Evolutionary conservation across 2,888 invertebrate genomes (phyloP), one percentile per base, ranked within the genome.

Genomic region (Ormyrus nitidulus): DNA sequence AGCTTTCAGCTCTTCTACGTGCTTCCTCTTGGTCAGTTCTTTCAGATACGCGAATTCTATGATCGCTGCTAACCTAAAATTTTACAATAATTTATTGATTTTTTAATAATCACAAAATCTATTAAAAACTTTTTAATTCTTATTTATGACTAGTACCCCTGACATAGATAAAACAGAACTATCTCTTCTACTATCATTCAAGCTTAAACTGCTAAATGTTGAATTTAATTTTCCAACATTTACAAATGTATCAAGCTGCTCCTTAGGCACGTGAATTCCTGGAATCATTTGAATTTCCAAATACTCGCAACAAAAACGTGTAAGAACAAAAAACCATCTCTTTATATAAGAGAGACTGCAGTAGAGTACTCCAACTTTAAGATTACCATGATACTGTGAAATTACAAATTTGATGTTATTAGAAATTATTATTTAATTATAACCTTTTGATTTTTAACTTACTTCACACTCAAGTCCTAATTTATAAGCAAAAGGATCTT

Each of bases 271-370:
- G 79, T 90, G 89, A 34, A 79, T 62, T n/a, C 88, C 88, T 9
- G 85, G 85, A 0, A 83, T 80, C 82, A 86, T 83, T 2, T 78
- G 6, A 13, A 90, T 83, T 7, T 71, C 83, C 11, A 90, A 71
- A 48, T 80, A 61, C 3, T 82, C 78, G 71, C 89, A 90, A 73
- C 88, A 87, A 44, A 83, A 84, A 61, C 89, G 89, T 19, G 88
- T 90, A n/a, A 92, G 90, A n/a, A 89, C 86, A 68, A 83, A 91
- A 5, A 85, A 86, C 91, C 90, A 91, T 58, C 89, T 85, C 65
- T 86, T 86, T 0, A 90, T 86, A 6, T 85, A 72, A 0, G 90
- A 87, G 54, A 86, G 82, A 65, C 90, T 90, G 69, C 91, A 91
- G 46, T 83, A 80, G 5, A 79, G 59, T 5, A 78, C 5, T 0